A percentile compares a stretch with the other conserved stretches of the same genome.
These are phyloP conservation scores for Mactra quadrangularis DNA, from an alignment of 1,140 invertebrate species.

Conservation along the genomic window DNA sequence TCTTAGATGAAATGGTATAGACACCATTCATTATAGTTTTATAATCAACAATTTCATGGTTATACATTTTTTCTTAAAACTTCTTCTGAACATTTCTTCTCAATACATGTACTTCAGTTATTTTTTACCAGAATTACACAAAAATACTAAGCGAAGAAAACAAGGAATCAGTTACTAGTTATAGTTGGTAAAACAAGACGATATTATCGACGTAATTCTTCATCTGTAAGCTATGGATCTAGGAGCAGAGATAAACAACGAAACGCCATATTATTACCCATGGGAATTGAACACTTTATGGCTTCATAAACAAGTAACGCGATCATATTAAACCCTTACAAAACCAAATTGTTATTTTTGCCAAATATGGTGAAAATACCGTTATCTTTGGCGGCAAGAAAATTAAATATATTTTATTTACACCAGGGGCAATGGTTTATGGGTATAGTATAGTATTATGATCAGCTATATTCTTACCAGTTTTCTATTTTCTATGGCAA, in stretches of 20 bases:
- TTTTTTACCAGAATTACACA: no score
- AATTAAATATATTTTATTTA: constrained; percentile 66
- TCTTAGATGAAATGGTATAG: no score
- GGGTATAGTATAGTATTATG: constrained; percentile 26
- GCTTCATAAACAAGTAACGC: constrained; percentile 56
- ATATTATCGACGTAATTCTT: neutral
- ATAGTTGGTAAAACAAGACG: neutral
- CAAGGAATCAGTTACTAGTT: no score
- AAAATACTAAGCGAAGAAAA: no score
- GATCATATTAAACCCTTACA: constrained; percentile 54
- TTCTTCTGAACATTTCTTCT: no score
- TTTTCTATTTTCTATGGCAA: constrained; percentile 10
- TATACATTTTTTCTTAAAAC: no score
- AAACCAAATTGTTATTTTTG: constrained; percentile 62
- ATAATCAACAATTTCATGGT: no score
- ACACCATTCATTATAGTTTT: no score
- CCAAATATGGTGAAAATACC: constrained; percentile 64
- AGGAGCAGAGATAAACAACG: constrained; percentile 41
- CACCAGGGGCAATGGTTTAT: constrained; percentile 61
- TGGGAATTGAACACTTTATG: constrained; percentile 42
- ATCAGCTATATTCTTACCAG: constrained; percentile 21
- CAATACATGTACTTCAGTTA: no score
- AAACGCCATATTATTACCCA: constrained; percentile 39
- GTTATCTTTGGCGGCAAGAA: constrained; percentile 59
- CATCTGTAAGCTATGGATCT: neutral